Base-by-base conservation (phyloP, 1,140 invertebrate species). In the Mesaphorura yosii region DNA sequence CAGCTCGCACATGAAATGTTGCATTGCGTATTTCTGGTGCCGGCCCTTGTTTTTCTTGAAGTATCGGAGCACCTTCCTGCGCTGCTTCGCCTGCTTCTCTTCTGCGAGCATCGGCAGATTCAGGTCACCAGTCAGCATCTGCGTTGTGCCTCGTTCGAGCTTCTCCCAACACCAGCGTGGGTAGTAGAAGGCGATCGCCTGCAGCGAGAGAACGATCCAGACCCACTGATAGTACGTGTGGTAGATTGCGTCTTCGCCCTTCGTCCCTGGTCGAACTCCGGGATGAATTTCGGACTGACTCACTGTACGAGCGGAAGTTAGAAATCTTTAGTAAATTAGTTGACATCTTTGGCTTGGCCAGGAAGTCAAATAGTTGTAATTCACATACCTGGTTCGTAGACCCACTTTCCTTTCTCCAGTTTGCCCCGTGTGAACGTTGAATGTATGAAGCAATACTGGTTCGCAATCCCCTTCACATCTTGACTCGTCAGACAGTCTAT, bases 1-100 rank as follows among this genome's bases (percentile, higher is more conserved):
- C 1, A 83, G 68, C 66, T 90, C 87, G 67, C 85, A 87, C 10
- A 88, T 74, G 69, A 88, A 86, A 69, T 88, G 89, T 1, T 82
- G 75, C 67, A 82, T 83, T 3, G 85, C 83, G 65, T 89, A 88
- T 7, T 22, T 3, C 3, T 7, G 20, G 39, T 55, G 53, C 20
- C 45, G 20, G 19, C 53, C 53, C 15, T 48, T 23, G 25, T 55
- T 55, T 2, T 23, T 22, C 17, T 25, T 29, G 15, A 55, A 48
- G 22, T 55, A 55, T 20, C 48, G 29, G 15, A 39, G 19, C 19
- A 55, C 44, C 23, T 41, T 55, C 7, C 26, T 26, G 15, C 53
- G 38, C 26, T 42, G 53, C 37, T 49, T 55, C 7, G 37, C 26
- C 23, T 55, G 49, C 34, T 50, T 55, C n/a, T 55, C 47, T 20